Conservation (phyloP, 2,113 vertebrate species). For the Typhlomys cinereus region DNA sequence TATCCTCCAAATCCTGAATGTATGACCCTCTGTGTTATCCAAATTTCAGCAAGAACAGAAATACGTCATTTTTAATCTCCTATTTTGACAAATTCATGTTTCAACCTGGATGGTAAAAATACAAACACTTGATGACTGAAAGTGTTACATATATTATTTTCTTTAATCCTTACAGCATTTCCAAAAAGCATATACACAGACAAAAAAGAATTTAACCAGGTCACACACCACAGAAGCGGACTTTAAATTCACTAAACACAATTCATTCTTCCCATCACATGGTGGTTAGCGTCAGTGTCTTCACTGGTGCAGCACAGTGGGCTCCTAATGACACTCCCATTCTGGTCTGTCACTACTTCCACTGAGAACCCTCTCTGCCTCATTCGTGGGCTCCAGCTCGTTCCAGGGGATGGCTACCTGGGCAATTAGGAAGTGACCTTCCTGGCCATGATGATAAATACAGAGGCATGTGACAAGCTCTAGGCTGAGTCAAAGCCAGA, state of each 20-base stretch:
- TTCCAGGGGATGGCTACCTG: not conserved
- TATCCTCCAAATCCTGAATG: not conserved
- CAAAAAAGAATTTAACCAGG: not conserved
- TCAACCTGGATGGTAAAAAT: not conserved
- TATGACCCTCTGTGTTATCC: not conserved
- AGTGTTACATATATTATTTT: not conserved
- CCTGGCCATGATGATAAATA: not conserved
- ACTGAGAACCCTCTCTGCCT: not conserved
- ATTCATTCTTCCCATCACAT: not conserved
- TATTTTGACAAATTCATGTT: slow-evolving; percentile 6
- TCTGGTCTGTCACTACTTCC: not conserved
- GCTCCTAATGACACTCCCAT: not conserved
- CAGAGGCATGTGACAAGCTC: not conserved
- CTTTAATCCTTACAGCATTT: not conserved
- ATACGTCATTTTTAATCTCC: not conserved
- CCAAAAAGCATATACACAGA: not conserved
- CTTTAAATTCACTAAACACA: not conserved
- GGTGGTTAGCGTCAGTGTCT: not conserved
- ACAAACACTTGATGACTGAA: not conserved
- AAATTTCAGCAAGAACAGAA: not conserved
- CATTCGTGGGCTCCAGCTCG: not conserved
- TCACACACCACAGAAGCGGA: not conserved
- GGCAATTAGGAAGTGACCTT: not conserved
- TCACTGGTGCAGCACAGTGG: not conserved
- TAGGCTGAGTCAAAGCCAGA: not conserved